Conservation (phyloP, 2,797 vertebrate species). For the Manis javanica region DNA sequence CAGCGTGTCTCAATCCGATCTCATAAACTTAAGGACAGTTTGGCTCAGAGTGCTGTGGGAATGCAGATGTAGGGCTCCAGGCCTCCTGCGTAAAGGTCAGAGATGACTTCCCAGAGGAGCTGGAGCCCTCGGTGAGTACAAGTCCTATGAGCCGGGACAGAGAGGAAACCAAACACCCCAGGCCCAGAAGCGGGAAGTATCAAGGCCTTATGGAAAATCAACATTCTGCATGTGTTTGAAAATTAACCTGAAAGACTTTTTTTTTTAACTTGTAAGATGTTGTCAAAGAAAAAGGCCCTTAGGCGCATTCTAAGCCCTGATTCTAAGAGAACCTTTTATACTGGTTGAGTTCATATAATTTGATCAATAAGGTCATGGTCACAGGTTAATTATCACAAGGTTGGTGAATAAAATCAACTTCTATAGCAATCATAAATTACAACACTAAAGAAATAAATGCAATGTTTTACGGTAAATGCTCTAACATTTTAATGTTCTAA, state of each 20-base stretch:
- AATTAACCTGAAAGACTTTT: slow-evolving; percentile 58
- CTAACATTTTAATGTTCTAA: slow-evolving; percentile 8
- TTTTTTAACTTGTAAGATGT: slow-evolving; percentile 52
- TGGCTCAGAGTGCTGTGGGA: not conserved
- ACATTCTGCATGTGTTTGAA: slow-evolving; percentile 38
- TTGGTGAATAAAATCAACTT: slow-evolving; percentile 69
- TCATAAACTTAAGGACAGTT: not conserved
- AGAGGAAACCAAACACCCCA: not conserved
- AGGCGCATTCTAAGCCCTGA: not conserved
- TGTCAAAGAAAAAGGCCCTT: slow-evolving; percentile 66
- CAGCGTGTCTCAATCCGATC: not conserved
- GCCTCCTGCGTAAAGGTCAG: not conserved
- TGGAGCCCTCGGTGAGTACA: not conserved
- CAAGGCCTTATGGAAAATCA: slow-evolving; percentile 48
- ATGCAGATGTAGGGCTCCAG: not conserved
- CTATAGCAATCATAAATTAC: slow-evolving; percentile 63
- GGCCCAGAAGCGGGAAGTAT: not conserved
- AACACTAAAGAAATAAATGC: slow-evolving; percentile 65
- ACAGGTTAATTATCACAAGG: slow-evolving; percentile 69
- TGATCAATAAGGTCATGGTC: slow-evolving; percentile 66
- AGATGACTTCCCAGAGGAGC: not conserved
- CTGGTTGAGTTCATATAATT: slow-evolving; percentile 64
- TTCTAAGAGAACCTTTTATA: slow-evolving; percentile 63
- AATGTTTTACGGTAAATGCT: slow-evolving; percentile 40
- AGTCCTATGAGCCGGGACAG: not conserved